phyloP scores from a whole-genome alignment of 53 echinoderm and acorn worm genomes.

The Astropecten irregularis region DNA sequence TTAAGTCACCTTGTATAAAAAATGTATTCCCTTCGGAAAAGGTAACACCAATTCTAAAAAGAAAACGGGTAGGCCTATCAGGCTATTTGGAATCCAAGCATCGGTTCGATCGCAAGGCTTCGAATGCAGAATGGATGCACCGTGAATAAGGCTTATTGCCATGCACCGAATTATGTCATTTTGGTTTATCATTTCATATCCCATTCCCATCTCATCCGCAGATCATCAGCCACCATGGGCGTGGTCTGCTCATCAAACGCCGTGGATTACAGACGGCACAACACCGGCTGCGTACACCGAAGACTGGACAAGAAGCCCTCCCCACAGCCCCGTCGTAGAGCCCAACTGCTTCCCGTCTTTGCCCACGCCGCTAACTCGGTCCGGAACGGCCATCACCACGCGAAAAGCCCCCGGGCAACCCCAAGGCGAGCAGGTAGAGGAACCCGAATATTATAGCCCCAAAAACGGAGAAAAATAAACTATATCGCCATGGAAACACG shows the following conservation, averaged over 20 bases:
- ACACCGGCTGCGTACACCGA: not conserved
- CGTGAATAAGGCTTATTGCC: too few relatives aligned
- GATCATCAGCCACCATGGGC: not conserved
- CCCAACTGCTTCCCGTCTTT: constrained; percentile 10
- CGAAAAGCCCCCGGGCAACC: not conserved
- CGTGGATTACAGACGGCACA: not conserved
- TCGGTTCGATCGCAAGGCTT: too few relatives aligned
- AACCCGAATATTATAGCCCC: not conserved
- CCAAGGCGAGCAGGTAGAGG: constrained; percentile 6
- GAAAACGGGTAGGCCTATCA: too few relatives aligned
- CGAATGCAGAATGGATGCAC: too few relatives aligned
- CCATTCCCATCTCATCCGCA: not conserved
- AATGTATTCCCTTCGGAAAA: too few relatives aligned
- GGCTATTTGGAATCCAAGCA: too few relatives aligned
- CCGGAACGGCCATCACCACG: not conserved
- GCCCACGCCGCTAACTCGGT: not conserved
- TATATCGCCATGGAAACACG: too few relatives aligned
- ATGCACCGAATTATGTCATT: too few relatives aligned
- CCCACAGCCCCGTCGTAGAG: not conserved
- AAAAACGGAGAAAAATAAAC: too few relatives aligned
- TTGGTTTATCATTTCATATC: too few relatives aligned
- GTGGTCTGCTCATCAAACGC: not conserved
- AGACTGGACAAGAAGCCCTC: not conserved
- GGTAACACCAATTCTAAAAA: too few relatives aligned
- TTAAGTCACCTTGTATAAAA: too few relatives aligned